Conservation (phyloP, 2,113 vertebrate genomes). For the Tetraodon nigroviridis region DNA sequence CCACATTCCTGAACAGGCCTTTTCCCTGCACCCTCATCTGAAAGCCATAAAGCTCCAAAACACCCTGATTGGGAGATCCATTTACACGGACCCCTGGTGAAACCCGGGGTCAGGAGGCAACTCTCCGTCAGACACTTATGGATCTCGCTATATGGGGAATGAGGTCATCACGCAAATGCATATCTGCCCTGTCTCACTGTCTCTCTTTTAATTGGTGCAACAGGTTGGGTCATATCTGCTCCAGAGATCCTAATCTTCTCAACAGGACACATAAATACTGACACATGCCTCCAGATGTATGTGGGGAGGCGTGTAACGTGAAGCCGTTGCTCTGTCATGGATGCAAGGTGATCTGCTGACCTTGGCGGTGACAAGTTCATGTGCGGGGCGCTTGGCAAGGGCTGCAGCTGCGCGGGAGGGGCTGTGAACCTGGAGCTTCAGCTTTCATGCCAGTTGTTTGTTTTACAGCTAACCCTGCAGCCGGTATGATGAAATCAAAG, state of each 20-base stretch:
- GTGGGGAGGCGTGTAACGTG: conserved; percentile 20
- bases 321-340: conserved; percentile 3
- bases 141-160: conserved; percentile 48
- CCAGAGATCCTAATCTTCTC: conserved; percentile 61
- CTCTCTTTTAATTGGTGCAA: conserved; percentile 60
- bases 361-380: conserved; percentile 32
- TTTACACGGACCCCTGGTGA: conserved; percentile 24
- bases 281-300: conserved; percentile 39
- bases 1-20: conserved; percentile 47
- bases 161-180: conserved; percentile 60
- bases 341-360: conserved; percentile 42
- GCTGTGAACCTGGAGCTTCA: conserved; percentile 8
- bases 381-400: neutral
- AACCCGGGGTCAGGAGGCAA: conserved; percentile 32
- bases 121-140: conserved; percentile 41
- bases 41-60: conserved; percentile 37
- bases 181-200: conserved; percentile 59
- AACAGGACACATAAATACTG: conserved; percentile 49
- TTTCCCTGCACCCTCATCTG: conserved; percentile 39
- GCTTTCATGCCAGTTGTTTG: conserved; percentile 43
- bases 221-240: conserved; percentile 42
- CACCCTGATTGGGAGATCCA: conserved; percentile 45
- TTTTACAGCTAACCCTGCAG: conserved; percentile 16
- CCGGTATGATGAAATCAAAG: conserved; percentile 34
- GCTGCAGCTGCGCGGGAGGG: conserved; percentile 20